phyloP scores from a whole-genome alignment of 2,113 vertebrate genomes.

The Recurvirostra avosetta region DNA sequence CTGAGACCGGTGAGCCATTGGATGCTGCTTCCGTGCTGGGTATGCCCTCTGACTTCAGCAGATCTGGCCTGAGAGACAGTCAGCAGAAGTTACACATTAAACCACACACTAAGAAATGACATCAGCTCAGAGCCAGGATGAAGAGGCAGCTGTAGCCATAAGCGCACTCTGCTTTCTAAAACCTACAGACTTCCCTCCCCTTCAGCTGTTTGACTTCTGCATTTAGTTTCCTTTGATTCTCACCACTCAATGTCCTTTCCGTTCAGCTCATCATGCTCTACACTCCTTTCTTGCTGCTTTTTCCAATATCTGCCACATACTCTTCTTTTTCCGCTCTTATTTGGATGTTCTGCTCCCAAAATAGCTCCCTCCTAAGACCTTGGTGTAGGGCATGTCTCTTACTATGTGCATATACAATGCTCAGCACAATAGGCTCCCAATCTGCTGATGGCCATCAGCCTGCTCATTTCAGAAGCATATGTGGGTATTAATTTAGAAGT shows the following conservation, averaged over 20 bases:
- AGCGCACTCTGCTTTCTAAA: not conserved
- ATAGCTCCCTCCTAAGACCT: not conserved
- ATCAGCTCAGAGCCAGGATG: not conserved
- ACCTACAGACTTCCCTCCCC: not conserved
- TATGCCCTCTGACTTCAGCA: slow-evolving; percentile 92
- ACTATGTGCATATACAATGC: not conserved
- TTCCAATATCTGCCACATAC: not conserved
- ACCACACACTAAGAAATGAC: not conserved
- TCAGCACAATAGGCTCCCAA: not conserved
- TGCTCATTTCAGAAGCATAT: not conserved
- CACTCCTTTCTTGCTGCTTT: not conserved
- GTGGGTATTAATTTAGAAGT: not conserved
- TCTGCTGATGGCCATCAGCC: not conserved
- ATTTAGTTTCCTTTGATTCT: not conserved
- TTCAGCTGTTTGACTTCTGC: not conserved
- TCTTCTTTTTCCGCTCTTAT: not conserved
- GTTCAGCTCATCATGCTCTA: not conserved
- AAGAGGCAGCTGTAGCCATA: not conserved
- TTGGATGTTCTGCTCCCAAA: not conserved
- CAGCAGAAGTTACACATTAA: not conserved
- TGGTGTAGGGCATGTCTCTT: not conserved
- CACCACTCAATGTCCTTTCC: not conserved
- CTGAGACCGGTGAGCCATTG: slow-evolving; percentile 84
- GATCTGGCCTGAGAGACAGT: slow-evolving; percentile 82
- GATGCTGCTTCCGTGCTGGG: slow-evolving; percentile 82